These are phyloP conservation scores for Eristalis tenax DNA, from an alignment of 2,888 invertebrate species.

Conservation along the genomic window DNA sequence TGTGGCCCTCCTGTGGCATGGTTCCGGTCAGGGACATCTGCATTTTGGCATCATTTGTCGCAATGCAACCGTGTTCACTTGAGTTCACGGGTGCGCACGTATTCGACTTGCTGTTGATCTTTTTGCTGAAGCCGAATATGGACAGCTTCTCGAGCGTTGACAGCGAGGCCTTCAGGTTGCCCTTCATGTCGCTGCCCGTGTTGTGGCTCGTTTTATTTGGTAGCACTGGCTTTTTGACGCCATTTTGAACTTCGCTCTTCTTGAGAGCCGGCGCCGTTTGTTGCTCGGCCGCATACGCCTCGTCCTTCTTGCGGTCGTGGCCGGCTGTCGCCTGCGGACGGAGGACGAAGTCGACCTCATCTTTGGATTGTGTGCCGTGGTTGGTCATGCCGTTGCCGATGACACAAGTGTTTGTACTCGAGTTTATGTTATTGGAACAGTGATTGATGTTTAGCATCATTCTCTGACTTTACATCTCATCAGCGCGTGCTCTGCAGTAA, in stretches of 20 bases:
- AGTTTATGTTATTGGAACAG: slow-evolving; percentile 54
- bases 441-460: slow-evolving; percentile 64
- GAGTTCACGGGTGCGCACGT: slow-evolving; percentile 35
- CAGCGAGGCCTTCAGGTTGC: slow-evolving; percentile 59
- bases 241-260: slow-evolving; percentile 53
- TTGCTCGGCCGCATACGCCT: not conserved
- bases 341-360: slow-evolving; percentile 79
- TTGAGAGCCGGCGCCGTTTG: slow-evolving; percentile 21
- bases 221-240: slow-evolving; percentile 43
- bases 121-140: slow-evolving; percentile 75
- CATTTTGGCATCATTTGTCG: slow-evolving; percentile 55
- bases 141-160: slow-evolving; percentile 74
- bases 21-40: slow-evolving; percentile 49
- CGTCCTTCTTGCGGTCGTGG: slow-evolving; percentile 32
- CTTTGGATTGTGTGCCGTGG: slow-evolving; percentile 74
- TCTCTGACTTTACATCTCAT: slow-evolving; percentile 57
- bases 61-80: slow-evolving; percentile 32
- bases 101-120: slow-evolving; percentile 71
- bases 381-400: slow-evolving; percentile 62
- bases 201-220: slow-evolving; percentile 40
- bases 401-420: slow-evolving; percentile 59
- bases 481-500: slow-evolving; percentile 8
- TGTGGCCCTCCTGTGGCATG: slow-evolving; percentile 75
- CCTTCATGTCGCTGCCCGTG: slow-evolving; percentile 54
- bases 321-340: slow-evolving; percentile 24